phyloP scores from a whole-genome alignment of 2,797 vertebrate species.

The Poeciliopsis turneri region DNA sequence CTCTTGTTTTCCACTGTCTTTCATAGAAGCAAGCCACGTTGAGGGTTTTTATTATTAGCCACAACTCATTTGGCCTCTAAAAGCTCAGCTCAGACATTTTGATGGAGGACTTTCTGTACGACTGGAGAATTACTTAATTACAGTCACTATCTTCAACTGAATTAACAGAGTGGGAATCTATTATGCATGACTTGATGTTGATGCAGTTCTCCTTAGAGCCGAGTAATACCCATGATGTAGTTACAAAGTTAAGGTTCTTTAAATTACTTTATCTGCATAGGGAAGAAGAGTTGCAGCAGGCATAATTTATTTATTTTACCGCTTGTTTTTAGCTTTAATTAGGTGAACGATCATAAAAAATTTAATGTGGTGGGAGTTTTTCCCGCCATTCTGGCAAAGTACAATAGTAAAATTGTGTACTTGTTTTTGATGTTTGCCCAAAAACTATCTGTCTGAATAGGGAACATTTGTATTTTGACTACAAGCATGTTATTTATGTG shows the following conservation, averaged over 20 bases:
- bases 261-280: conserved; percentile 7
- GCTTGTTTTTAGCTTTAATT: conserved; percentile 6
- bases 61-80: conserved; percentile 57
- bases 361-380: not conserved
- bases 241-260: conserved; percentile 13
- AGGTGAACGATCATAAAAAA: not conserved
- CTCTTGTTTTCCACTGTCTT: conserved; percentile 23
- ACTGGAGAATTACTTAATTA: conserved; percentile 69
- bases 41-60: conserved; percentile 63
- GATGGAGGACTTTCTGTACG: conserved; percentile 62
- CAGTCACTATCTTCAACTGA: conserved; percentile 58
- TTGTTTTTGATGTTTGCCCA: conserved; percentile 9
- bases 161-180: conserved; percentile 58
- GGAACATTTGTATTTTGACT: not conserved
- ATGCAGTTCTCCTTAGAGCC: conserved; percentile 40
- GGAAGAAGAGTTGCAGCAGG: not conserved
- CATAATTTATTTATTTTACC: not conserved
- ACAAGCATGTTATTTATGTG: not conserved
- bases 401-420: conserved; percentile 1
- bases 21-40: conserved; percentile 36
- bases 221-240: conserved; percentile 26
- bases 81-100: conserved; percentile 58
- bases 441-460: not conserved
- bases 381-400: not conserved
- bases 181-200: conserved; percentile 62